Evolutionary conservation across 2,888 invertebrate species (phyloP), one percentile per base, ranked within the genome.

Genomic region (Cynaeus angustus): DNA sequence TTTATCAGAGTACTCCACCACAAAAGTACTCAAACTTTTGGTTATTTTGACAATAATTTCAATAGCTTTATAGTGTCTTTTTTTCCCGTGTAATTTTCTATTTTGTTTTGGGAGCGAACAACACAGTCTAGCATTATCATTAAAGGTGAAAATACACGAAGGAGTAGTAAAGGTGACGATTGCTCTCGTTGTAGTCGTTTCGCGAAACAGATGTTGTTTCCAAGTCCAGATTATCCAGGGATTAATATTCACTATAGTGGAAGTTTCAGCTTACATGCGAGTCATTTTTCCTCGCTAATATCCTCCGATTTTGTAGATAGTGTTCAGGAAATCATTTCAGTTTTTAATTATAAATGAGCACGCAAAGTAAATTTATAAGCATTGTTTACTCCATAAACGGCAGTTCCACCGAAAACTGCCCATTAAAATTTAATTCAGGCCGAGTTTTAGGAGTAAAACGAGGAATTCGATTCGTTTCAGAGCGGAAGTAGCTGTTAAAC

Each of bases 281-380:
- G 46, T 3, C 9, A 41, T 41, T 41, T 41, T 38, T 38, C 8
- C 38, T 45, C 9, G 45, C 45, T 45, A 6, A 14, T 46, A 46
- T 46, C n/a, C 21, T 16, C 6, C 7, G 14, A 46, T 46, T 45
- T 45, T 46, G 16, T 3, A 28, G 30, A 50, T 50, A 50, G 12
- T 50, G 30, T 28, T 30, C 50, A 50, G 30, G 50, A 50, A 50
- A 50, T 38, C 14, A 13, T 38, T 55, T 16, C 9, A 38, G 16
- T 14, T 37, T 38, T 55, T 55, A 55, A 55, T 55, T 55, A 38
- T 55, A 55, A 55, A 55, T 6, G 16, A n/a, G 55, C 55, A 55
- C 38, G 55, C 55, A 10, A 55, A 38, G 55, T 14, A 38, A 13
- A 38, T 52, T 52, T 52, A 30, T 46, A 41, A 21, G 5, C 46